Base-by-base conservation (phyloP, 2,113 vertebrate genomes). In the Dipodomys spectabilis region DNA sequence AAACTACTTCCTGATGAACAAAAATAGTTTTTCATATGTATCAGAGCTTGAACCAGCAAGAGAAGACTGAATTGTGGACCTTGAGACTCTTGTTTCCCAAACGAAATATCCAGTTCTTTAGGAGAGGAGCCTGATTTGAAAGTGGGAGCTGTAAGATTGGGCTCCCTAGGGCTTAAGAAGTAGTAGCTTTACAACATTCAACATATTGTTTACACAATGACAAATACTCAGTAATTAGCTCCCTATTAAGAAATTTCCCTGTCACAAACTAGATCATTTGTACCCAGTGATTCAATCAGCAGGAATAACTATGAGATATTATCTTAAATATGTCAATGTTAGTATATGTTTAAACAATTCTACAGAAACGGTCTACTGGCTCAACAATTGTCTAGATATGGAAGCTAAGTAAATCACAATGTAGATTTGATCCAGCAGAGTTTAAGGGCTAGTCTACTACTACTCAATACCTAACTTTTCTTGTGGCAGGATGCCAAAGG, bases 401-500 rank as follows among this genome's bases (percentile, higher is more conserved):
- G 74, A 93, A 60, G 60, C 19, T 80, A 82, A 90, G 85, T 44
- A 75, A 92, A 92, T 90, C 83, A 94, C 16, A 68, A 39, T 81
- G 67, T 53, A 84, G 68, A 89, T 84, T 69, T 87, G 60, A 92
- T 32, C 30, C 60, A 91, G 69, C 65, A 87, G 69, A 91, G 27
- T 78, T 72, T 30, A 84, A 94, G 28, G 30, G 39, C 27, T 86
- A 30, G 27, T 84, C 12, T 91, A 68, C 69, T 92, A 67, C 91
- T 92, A 91, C 71, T 90, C 19, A 78, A 90, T 86, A 74, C 44
- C 53, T 86, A 64, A 35, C 32, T 91, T 94, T 86, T 78, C 73
- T 94, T 44, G 18, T 75, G 85, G 73, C 90, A 88, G 53, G 62
- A 95, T 94, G 74, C n/a, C 78, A 93, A 90, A 87, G 65, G 49